Conservation (phyloP, 1,140 invertebrate genomes). For the Nephotettix cincticeps region DNA sequence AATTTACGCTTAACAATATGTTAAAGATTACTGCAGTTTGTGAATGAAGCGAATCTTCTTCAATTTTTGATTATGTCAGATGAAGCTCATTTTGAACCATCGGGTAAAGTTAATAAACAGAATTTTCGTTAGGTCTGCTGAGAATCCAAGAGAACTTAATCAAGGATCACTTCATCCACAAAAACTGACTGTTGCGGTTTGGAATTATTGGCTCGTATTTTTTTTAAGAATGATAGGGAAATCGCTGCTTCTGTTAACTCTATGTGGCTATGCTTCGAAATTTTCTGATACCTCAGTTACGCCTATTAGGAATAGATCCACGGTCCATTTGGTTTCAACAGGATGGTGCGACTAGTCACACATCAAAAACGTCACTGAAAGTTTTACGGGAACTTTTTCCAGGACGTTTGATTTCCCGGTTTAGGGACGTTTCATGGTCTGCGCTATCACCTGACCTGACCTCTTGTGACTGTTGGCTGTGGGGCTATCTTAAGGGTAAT, state of each 20-base stretch:
- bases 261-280: neutral
- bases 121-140: neutral
- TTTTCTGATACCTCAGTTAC: slow-evolving; percentile 7
- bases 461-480: slow-evolving; percentile 5
- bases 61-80: neutral
- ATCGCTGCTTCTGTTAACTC: neutral
- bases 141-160: neutral
- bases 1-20: neutral
- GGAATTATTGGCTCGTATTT: neutral
- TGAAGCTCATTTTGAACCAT: neutral
- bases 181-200: neutral
- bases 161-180: neutral
- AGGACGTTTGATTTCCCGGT: slow-evolving; percentile 2
- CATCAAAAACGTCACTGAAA: neutral
- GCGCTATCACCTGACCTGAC: neutral
- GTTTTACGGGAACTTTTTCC: neutral
- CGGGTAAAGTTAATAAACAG: neutral
- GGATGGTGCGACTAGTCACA: neutral
- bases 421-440: slow-evolving; percentile 1
- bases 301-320: neutral
- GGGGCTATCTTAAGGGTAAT: neutral
- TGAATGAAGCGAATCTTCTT: neutral
- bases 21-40: neutral
- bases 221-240: neutral
- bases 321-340: neutral